Evolutionary conservation across 2,113 vertebrate genomes (phyloP).

Genomic region (Phrynocephalus versicolor): DNA sequence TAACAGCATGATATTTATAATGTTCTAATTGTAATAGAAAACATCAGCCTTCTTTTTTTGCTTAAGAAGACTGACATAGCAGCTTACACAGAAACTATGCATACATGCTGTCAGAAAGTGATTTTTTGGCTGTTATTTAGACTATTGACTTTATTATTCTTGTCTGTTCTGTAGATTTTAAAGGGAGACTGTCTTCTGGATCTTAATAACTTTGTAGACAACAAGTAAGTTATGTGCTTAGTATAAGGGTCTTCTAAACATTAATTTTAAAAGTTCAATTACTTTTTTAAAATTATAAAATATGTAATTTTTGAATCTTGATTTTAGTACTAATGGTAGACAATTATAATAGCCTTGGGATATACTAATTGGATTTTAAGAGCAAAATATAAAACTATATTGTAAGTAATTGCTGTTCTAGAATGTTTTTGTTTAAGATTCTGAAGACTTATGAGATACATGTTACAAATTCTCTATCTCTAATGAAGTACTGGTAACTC

Average conservation of each 20-base stretch:
- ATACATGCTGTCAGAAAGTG: not conserved
- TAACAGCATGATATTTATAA: not conserved
- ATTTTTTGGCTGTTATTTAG: slow-evolving; percentile 1
- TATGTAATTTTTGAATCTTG: too few species aligned
- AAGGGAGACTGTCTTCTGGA: slow-evolving; percentile 90
- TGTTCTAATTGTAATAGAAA: not conserved
- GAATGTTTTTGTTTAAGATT: not conserved
- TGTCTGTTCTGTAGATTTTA: slow-evolving; percentile 81
- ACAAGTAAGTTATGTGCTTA: slow-evolving; percentile 81
- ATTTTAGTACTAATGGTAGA: not conserved
- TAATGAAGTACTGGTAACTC: not conserved
- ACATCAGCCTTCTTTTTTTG: not conserved
- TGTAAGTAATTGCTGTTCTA: too few species aligned
- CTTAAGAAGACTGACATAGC: not conserved
- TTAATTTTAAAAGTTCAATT: not conserved
- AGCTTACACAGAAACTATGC: not conserved
- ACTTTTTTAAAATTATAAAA: not conserved
- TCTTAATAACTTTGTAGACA: slow-evolving; percentile 90
- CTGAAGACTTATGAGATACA: not conserved
- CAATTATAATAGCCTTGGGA: not conserved
- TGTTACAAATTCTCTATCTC: not conserved
- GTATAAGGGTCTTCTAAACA: not conserved
- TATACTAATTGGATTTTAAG: not conserved
- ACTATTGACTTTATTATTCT: slow-evolving; percentile 21
- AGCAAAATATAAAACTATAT: not conserved